A percentile compares a stretch with the other conserved stretches of the same genome.
Evolutionary conservation across 2,888 invertebrate species (phyloP).

Genomic region (Eueremaeus valkanovi): DNA sequence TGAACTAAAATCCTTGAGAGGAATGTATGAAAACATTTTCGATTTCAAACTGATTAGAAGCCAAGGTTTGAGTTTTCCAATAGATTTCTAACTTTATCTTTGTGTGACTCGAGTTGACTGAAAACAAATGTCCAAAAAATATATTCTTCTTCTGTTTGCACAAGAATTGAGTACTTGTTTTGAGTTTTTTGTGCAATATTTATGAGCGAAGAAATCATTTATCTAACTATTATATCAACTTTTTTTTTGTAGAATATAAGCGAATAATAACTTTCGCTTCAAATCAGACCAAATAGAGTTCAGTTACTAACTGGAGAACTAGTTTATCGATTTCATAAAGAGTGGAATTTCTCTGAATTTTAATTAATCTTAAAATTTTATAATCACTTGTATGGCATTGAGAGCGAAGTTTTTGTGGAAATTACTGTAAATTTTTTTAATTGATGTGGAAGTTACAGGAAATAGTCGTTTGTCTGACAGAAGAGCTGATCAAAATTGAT

Average conservation of each 20-base stretch:
- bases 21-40: background rate
- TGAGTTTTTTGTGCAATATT: too few species aligned
- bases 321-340: background rate
- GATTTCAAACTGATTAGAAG: background rate
- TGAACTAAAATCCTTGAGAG: background rate
- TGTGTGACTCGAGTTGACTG: background rate
- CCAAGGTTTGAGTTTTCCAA: constrained; percentile 24
- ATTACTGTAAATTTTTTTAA: background rate
- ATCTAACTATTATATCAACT: too few species aligned
- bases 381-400: background rate
- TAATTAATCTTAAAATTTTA: background rate
- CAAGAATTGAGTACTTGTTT: background rate
- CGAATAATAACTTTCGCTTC: too few species aligned
- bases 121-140: constrained; percentile 13
- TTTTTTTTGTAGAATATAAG: too few species aligned
- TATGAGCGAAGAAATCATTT: too few species aligned
- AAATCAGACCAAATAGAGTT: background rate
- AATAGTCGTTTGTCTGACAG: background rate
- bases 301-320: background rate
- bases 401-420: background rate
- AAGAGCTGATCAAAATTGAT: background rate
- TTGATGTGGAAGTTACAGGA: background rate
- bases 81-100: background rate
- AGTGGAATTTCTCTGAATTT: background rate
- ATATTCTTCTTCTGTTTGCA: background rate